Conservation (phyloP, 2,797 vertebrate species). For the Cygnus olor region DNA sequence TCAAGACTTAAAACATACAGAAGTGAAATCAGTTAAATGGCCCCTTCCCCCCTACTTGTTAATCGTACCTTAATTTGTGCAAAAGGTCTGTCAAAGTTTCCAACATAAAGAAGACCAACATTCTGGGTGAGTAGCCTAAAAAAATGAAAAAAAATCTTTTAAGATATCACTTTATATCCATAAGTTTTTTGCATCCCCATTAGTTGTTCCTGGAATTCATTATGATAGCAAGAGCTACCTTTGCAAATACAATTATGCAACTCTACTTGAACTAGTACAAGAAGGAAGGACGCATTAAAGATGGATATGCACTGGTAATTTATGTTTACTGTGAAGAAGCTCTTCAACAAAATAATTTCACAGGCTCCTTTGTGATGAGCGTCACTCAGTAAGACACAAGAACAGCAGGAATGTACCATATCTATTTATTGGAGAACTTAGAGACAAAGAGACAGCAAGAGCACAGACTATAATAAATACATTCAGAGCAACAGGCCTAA, state of each 20-base stretch:
- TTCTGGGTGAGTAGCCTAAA: constrained; percentile 91
- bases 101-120: constrained; percentile 95
- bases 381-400: background rate
- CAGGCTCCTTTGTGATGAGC: background rate
- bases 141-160: constrained; percentile 59
- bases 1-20: background rate
- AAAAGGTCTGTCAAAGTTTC: constrained; percentile 95
- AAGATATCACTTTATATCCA: constrained; percentile 35
- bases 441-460: background rate
- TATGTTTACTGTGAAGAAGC: background rate
- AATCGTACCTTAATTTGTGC: constrained; percentile 94
- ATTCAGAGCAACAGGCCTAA: background rate
- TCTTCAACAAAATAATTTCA: constrained; percentile 17
- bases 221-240: background rate
- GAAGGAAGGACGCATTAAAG: background rate
- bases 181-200: background rate
- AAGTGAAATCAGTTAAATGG: constrained; percentile 29
- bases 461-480: background rate
- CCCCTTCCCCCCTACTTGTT: background rate
- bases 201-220: background rate
- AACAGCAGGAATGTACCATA: background rate
- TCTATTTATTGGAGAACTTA: background rate
- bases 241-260: constrained; percentile 22
- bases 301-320: background rate
- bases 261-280: background rate